Evolutionary conservation across 2,797 vertebrate genomes (phyloP).

Genomic region (Manis crassicaudata): DNA sequence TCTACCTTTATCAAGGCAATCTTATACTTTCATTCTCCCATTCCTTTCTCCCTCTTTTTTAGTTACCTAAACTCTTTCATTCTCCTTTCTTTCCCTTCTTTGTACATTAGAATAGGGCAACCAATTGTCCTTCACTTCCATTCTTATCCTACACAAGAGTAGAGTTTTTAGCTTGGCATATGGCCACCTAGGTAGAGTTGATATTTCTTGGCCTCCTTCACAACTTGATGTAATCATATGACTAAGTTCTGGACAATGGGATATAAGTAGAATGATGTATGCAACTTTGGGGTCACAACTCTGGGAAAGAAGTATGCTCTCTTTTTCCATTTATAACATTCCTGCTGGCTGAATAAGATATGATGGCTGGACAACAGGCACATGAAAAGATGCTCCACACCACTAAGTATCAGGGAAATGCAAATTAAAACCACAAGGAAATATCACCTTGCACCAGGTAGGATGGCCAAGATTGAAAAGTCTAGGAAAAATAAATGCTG

Average conservation of each 20-base stretch:
- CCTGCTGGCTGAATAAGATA: neutral
- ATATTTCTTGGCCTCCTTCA: neutral
- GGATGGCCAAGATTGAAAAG: too few relatives aligned
- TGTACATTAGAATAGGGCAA: neutral
- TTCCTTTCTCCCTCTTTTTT: neutral
- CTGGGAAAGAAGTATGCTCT: neutral
- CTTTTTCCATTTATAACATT: neutral
- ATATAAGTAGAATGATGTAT: neutral
- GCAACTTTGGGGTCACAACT: neutral
- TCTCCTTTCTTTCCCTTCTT: neutral
- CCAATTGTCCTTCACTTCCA: neutral
- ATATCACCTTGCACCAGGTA: too few relatives aligned
- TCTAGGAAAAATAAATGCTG: too few relatives aligned
- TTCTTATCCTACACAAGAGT: neutral
- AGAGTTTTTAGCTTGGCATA: neutral
- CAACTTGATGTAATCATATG: neutral
- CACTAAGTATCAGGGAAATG: too few relatives aligned
- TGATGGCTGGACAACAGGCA: neutral
- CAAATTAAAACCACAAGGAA: too few relatives aligned
- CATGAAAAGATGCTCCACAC: too few relatives aligned
- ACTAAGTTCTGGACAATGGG: neutral
- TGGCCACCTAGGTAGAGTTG: neutral
- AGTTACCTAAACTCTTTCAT: neutral
- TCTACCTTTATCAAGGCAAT: neutral
- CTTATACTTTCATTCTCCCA: neutral